These are phyloP conservation scores for Pogonomyrmex barbatus DNA, from an alignment of 1,140 invertebrate species.

Conservation along the genomic window DNA sequence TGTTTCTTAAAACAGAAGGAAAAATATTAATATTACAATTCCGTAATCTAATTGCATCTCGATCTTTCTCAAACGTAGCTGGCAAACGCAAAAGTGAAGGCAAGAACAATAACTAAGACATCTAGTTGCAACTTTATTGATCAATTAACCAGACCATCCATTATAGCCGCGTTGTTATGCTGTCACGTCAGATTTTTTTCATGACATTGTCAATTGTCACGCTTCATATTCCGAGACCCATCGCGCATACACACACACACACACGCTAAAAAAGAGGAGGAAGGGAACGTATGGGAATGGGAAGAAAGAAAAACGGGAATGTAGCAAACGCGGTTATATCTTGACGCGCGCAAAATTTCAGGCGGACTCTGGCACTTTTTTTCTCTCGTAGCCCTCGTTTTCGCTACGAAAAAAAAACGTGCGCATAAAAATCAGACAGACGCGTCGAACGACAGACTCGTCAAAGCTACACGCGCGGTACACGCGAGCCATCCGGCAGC, in stretches of 20 bases:
- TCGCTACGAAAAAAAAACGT: constrained; percentile 37
- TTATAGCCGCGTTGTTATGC: too few relatives aligned
- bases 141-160: constrained; percentile 4
- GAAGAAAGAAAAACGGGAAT: not conserved
- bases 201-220: not conserved
- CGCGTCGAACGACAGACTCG: constrained; percentile 47
- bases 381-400: constrained; percentile 17
- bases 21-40: not conserved
- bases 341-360: constrained; percentile 14
- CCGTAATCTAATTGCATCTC: not conserved
- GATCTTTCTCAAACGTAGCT: not conserved
- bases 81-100: not conserved
- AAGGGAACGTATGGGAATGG: not conserved
- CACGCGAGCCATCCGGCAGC: constrained; percentile 55
- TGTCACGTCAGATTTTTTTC: not conserved
- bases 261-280: not conserved
- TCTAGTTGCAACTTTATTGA: constrained; percentile 32
- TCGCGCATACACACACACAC: too few relatives aligned
- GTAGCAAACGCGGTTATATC: constrained; percentile 5
- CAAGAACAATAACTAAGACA: not conserved
- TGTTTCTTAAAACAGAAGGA: not conserved
- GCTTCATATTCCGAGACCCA: constrained; percentile 4
- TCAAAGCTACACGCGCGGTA: constrained; percentile 62
- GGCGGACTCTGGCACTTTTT: not conserved
- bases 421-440: constrained; percentile 54